phyloP scores from a whole-genome alignment of 2,888 invertebrate genomes.

The Tillus elongatus region DNA sequence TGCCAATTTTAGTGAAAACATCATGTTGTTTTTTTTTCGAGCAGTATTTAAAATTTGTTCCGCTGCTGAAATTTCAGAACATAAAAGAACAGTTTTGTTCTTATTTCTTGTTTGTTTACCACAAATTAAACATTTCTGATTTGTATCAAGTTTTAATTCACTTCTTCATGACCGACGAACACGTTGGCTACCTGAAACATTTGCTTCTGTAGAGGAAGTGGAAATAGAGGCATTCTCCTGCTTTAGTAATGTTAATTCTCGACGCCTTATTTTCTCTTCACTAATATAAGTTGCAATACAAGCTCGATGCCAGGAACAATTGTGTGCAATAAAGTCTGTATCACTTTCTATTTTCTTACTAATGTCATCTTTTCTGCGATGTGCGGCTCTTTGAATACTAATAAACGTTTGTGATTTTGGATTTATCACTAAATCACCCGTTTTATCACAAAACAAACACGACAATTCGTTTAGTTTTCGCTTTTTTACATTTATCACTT shows the following conservation, averaged over 20 bases:
- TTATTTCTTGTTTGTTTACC: too few species aligned
- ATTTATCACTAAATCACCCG: conserved; percentile 17
- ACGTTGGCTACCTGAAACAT: conserved; percentile 11
- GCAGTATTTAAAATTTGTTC: conserved; percentile 18
- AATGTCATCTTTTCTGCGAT: conserved; percentile 17
- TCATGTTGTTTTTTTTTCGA: conserved; percentile 18
- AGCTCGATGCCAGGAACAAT: conserved; percentile 17
- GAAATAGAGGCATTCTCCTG: conserved; percentile 12
- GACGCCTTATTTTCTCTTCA: conserved; percentile 16
- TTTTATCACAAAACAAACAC: conserved; percentile 16
- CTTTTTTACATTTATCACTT: conserved; percentile 15
- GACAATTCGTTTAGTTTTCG: conserved; percentile 13
- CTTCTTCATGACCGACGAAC: conserved; percentile 18
- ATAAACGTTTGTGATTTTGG: conserved; percentile 14
- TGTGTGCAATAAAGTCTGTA: conserved; percentile 15
- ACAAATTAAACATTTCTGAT: too few species aligned
- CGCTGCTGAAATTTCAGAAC: conserved; percentile 23
- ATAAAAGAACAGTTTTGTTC: conserved; percentile 20
- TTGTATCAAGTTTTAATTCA: too few species aligned
- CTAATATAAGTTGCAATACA: conserved; percentile 17
- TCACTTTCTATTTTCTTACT: conserved; percentile 17
- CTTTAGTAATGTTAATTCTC: conserved; percentile 17
- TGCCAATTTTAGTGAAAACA: conserved; percentile 22
- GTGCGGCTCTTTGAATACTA: conserved; percentile 17
- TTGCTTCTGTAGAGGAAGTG: conserved; percentile 11